Conservation (phyloP, 2,113 vertebrate genomes). For the Oreochromis tanganicae region DNA sequence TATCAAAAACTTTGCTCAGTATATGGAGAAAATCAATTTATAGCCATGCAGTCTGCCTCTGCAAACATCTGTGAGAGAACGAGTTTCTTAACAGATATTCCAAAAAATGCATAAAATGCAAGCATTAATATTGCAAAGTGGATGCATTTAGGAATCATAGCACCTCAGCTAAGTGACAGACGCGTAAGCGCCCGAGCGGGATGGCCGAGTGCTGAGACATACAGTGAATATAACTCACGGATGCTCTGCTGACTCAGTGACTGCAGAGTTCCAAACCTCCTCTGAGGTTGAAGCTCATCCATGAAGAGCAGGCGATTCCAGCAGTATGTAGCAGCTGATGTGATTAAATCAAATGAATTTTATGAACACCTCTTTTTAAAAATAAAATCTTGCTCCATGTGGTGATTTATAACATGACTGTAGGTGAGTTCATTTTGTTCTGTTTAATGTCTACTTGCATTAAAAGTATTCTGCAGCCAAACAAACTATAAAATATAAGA, state of each 20-base stretch:
- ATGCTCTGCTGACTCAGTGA: not conserved
- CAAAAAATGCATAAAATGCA: not conserved
- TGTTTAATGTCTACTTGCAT: not conserved
- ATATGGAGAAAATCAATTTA: not conserved
- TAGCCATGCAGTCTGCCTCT: not conserved
- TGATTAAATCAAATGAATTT: not conserved
- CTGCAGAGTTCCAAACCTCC: not conserved
- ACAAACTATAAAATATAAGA: not conserved
- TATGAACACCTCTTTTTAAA: too few relatives aligned
- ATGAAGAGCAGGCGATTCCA: not conserved
- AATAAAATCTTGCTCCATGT: not conserved
- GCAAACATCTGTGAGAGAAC: not conserved
- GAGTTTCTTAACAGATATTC: not conserved
- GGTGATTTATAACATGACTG: accelerated
- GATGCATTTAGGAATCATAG: not conserved
- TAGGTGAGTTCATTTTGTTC: not conserved
- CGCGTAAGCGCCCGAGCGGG: accelerated
- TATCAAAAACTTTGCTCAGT: too few relatives aligned
- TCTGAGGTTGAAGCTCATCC: not conserved
- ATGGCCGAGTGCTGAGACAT: accelerated
- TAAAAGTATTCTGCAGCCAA: not conserved
- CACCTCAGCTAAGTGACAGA: not conserved
- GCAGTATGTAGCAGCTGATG: not conserved
- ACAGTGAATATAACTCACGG: not conserved
- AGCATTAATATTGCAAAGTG: not conserved